Evolutionary conservation across 2,888 invertebrate species (phyloP).

Genomic region (Rotaria magnacalcarata): DNA sequence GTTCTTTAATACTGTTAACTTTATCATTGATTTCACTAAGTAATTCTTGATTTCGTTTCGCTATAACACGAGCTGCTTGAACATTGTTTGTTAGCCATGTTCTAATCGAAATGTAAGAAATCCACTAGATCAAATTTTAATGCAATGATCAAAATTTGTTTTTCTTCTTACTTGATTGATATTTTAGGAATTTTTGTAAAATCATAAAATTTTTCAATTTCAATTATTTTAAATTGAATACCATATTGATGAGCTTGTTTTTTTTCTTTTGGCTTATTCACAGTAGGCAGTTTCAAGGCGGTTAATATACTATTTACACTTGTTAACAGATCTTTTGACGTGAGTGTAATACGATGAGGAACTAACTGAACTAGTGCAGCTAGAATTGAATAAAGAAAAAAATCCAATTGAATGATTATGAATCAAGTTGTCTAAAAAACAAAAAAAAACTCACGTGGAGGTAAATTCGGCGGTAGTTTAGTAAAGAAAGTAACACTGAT

Average conservation of each 20-base stretch:
- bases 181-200: neutral
- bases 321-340: neutral
- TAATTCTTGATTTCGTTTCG: neutral
- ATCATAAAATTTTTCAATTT: slow-evolving; percentile 10
- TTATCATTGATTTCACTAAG: neutral
- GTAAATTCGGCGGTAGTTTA: neutral
- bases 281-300: neutral
- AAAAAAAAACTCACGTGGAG: neutral
- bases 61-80: neutral
- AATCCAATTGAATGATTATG: neutral
- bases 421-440: neutral
- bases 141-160: no score
- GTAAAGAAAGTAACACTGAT: neutral
- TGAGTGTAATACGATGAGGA: neutral
- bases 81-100: neutral
- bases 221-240: neutral
- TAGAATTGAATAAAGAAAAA: neutral
- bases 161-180: neutral
- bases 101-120: neutral
- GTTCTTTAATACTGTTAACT: neutral
- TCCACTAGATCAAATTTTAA: no score
- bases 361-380: neutral
- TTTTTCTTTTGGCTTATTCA: neutral
- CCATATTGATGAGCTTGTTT: neutral
- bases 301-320: neutral